Percentiles rank a stretch among this genome's conserved stretches.
Evolutionary conservation across 2,888 invertebrate species (phyloP).

Genomic region (Ormyrus nitidulus): DNA sequence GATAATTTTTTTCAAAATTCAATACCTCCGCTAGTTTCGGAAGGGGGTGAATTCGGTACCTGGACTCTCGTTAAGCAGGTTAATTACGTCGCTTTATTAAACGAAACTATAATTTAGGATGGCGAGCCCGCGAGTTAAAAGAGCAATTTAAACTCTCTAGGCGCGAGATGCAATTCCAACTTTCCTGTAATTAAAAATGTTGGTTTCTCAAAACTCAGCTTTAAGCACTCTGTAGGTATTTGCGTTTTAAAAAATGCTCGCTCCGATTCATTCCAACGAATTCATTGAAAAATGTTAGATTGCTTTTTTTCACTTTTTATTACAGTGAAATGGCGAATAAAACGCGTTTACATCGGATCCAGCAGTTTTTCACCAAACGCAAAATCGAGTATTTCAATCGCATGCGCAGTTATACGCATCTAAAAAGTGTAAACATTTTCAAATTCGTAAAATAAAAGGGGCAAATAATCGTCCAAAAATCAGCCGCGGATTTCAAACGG

Average conservation of each 20-base stretch:
- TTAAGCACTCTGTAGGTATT: too few species aligned
- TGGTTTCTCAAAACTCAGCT: neutral
- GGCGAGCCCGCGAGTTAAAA: neutral
- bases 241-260: too few species aligned
- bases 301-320: too few species aligned
- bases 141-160: neutral
- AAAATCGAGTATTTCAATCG: too few species aligned
- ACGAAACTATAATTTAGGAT: neutral
- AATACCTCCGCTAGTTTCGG: too few species aligned
- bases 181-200: slow-evolving; percentile 16
- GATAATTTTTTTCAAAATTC: too few species aligned
- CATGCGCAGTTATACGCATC: neutral
- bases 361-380: too few species aligned
- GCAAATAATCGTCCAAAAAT: slow-evolving; percentile 14
- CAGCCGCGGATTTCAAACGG: neutral
- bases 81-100: slow-evolving; percentile 26
- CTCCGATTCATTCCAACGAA: too few species aligned
- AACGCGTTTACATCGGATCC: too few species aligned
- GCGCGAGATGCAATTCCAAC: neutral
- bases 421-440: neutral
- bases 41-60: neutral
- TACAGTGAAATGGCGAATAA: too few species aligned
- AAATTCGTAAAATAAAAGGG: too few species aligned
- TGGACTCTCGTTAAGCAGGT: neutral
- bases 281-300: too few species aligned